Evolutionary conservation across 2,888 invertebrate species (phyloP), one percentile per base, ranked within the genome.

Genomic region (Formica aserva): DNA sequence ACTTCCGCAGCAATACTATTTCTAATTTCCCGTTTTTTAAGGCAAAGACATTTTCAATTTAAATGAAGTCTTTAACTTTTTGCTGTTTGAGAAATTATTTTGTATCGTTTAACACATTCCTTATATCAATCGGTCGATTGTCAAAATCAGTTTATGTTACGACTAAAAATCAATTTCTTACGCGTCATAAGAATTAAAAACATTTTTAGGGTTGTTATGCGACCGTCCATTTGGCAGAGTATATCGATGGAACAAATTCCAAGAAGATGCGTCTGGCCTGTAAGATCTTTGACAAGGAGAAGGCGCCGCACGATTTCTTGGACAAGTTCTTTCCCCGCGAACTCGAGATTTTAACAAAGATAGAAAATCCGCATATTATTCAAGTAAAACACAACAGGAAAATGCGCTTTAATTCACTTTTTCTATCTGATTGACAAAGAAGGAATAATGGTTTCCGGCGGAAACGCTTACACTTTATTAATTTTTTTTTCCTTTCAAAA

Each of bases 291-390:
- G 98, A 98, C 94, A 98, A 98, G 93, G 97, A 97, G 90, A 98
- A 98, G 95, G 98, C 98, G 66, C 98, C 98, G 11, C 95, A 96
- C 85, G 98, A 99, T 95, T 99, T 98, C 95, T 96, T 98, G 91
- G 97, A 97, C 90, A 98, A 98, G 95, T 99, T 99, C 95, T 98
- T 99, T 92, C 98, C 99, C 41, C 96, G 99, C 84, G 99, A 99
- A 95, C 96, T 99, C 90, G 98, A 98, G 91, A 98, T 99, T 90
- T 95, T 98, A 85, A 98, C 97, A 38, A 97, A 97, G 95, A 97
- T 99, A 88, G 97, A 98, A 94, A 98, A 99, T 95, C 97, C 98
- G 9, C 97, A 98, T 93, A 97, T 99, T 67, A 98, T 98, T 88
- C 97, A 97, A 96, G 94, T 94, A 90, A 89, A 86, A 80, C 9